These are phyloP conservation scores for Pteruthius melanotis DNA, from an alignment of 2,113 vertebrate genomes.

Conservation along the genomic window DNA sequence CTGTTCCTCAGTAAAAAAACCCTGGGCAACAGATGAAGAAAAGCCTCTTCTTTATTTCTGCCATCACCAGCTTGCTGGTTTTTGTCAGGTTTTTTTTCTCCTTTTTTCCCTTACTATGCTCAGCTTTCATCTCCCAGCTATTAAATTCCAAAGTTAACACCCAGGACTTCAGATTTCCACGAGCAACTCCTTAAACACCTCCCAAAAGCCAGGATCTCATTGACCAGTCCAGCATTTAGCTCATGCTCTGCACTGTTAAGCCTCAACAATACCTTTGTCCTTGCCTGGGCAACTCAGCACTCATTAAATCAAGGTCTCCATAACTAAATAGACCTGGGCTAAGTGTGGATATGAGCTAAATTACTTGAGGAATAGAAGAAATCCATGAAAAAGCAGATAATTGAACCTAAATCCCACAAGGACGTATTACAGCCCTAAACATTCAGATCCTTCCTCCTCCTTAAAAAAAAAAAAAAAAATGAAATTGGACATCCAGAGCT, in stretches of 20 bases:
- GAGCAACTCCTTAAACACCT: not conserved
- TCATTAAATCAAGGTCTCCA: not conserved
- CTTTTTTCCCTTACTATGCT: not conserved
- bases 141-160: not conserved
- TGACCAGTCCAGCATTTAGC: not conserved
- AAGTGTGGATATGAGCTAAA: not conserved
- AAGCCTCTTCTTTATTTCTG: not conserved
- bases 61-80: not conserved
- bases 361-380: not conserved
- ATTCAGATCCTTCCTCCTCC: not conserved
- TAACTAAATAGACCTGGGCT: not conserved
- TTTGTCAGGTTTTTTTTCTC: rapidly evolving
- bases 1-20: not conserved
- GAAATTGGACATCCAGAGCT: not conserved
- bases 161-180: not conserved
- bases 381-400: not conserved
- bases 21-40: not conserved
- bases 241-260: not conserved
- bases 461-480: not conserved
- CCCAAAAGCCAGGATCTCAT: not conserved
- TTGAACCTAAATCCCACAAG: not conserved
- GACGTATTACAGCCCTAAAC: not conserved
- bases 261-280: not conserved
- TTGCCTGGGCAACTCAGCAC: not conserved
- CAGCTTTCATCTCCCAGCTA: not conserved